Base-by-base conservation (phyloP, 2,797 vertebrate genomes). In the Gymnoscopelus braueri region DNA sequence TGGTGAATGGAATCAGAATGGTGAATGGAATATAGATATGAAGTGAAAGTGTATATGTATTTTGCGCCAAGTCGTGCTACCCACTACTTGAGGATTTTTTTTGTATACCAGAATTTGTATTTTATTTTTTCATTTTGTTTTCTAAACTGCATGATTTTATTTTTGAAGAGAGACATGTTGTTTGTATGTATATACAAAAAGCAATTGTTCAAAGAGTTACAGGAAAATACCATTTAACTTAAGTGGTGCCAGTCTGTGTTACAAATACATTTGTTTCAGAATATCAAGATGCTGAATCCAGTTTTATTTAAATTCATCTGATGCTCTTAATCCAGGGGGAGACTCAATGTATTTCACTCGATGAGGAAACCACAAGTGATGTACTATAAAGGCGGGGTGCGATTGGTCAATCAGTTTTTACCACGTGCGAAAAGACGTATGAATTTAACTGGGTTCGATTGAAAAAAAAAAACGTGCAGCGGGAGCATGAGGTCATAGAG, bases 241-340 rank as follows among this genome's bases (percentile, higher is more conserved):
- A 85, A 86, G 71, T 84, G 77, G 63, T 84, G 69, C 75, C 72
- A 86, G 77, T 89, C 88, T 86, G 70, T 89, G 83, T 86, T 89
- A 80, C 79, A 84, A 91, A 90, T 92, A 90, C 91, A 92, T 60
- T 78, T 77, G 70, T 77, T 87, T 49, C 69, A 67, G 60, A 81
- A 78, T 82, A 76, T 14, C 7, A 56, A 67, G n/a, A 60, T 19
- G 12, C 48, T 14, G 12, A 32, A 1, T n/a, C 15, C 11, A 7
- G 13, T 48, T 60, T 15, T 0, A 3, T 68, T 55, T 6, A 12
- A 13, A 0, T n/a, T 65, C n/a, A 14, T 26, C 9, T 29, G 6
- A 44, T 60, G 11, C 4, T 4, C 9, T 9, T n/a, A n/a, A n/a
- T 12, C 26, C 26, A 29, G 26, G 26, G 26, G 1, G 26, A 29